Base-by-base conservation (phyloP, 1,140 invertebrate genomes). In the Danaus plexippus region DNA sequence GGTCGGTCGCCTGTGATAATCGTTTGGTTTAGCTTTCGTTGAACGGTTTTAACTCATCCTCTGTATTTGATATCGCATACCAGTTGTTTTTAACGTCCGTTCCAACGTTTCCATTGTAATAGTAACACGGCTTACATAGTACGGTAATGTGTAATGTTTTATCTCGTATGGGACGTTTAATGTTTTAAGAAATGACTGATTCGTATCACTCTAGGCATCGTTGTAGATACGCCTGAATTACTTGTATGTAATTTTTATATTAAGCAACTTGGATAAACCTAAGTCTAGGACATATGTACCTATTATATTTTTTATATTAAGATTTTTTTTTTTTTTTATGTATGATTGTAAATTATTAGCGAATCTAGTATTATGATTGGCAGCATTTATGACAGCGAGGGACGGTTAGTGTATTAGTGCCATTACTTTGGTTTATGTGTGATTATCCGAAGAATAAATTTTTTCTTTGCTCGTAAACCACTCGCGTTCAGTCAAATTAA, bases 161-260 rank as follows among this genome's bases (percentile, higher is more conserved):
- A 32, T 32, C 22, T 32, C 7, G 22, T 32, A 32, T 32, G 22
- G 22, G 22, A 32, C 22, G 22, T 32, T 47, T 52, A 58, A 74
- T 69, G 70, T 82, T 83, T 76, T 79, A 80, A 80, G 76, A 75
- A 77, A 77, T 74, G 80, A 84, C 80, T 84, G 80, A 84, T 67
- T 79, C 72, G 66, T 79, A 78, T 69, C 66, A 73, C 72, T 73
- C 71, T 84, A 76, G 78, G 78, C 77, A 71, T 72, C 69, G 67
- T 75, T 77, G 65, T 77, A 78, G 71, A 74, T 74, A 71, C 66
- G 77, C 75, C 75, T 79, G 73, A 73, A 73, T 76, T 79, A 77
- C 75, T 73, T 73, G 64, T 74, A 73, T 70, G 66, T 80, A 73
- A 73, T 71, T 81, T 72, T 77, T 74, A 74, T 65, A 66, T 61